These are phyloP conservation scores for Balearica regulorum DNA, from an alignment of 2,797 vertebrate genomes.

Conservation along the genomic window DNA sequence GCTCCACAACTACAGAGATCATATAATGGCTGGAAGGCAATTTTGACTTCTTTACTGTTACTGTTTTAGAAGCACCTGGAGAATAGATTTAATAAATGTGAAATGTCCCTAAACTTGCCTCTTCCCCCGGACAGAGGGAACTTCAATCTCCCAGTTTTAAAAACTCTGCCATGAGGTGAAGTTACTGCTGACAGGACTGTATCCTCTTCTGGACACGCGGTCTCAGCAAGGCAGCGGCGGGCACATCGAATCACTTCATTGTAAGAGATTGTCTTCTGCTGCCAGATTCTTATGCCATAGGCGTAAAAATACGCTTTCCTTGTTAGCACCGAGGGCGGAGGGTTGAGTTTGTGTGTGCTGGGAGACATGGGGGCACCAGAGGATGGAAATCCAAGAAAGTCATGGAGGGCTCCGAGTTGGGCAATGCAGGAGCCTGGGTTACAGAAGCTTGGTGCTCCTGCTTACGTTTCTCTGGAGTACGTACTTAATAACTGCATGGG, in stretches of 20 bases:
- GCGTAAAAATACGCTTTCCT: neutral
- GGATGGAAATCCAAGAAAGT: neutral
- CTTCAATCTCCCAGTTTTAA: neutral
- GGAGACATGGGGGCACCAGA: neutral
- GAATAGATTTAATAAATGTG: neutral
- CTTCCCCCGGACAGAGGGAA: neutral
- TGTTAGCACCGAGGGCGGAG: neutral
- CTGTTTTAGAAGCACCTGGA: neutral
- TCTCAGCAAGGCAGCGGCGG: neutral
- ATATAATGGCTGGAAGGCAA: neutral
- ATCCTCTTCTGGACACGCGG: neutral
- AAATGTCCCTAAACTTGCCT: neutral
- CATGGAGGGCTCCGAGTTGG: neutral
- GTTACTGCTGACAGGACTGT: neutral
- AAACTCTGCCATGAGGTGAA: neutral
- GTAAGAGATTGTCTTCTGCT: neutral
- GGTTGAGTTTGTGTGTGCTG: neutral
- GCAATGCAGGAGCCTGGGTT: neutral
- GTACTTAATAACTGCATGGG: neutral
- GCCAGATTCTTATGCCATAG: neutral
- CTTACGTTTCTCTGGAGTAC: neutral
- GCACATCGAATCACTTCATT: neutral
- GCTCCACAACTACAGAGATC: neutral
- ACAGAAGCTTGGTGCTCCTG: neutral
- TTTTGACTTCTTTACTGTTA: neutral